Base-by-base conservation (phyloP, 1,140 invertebrate genomes). In the Mamestra configurata region DNA sequence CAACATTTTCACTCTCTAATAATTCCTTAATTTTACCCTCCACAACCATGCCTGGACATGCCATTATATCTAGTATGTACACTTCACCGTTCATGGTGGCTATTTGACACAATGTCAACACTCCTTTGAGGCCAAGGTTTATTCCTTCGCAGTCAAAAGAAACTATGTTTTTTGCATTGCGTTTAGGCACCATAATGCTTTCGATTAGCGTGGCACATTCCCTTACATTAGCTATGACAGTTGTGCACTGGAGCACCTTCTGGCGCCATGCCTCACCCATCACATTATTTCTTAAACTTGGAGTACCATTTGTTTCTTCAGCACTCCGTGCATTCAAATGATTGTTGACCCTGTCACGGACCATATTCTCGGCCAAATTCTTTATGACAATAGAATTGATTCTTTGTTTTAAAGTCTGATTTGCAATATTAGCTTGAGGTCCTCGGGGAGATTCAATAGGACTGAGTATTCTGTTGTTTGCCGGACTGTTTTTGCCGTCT, bases 141-240 rank as follows among this genome's bases (percentile, higher is more conserved):
- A 99, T 97, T 20, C 98, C 98, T 95, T 99, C 98, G 84, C 97
- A 98, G 92, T 99, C 98, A 83, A 99, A 96, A 0, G 97, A 97
- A 31, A 99, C 94, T 46, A 97, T 96, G 68, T 81, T 89, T 77
- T 94, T 95, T 77, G 96, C 93, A 24, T 89, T 86, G 15, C 89
- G 91, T 84, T 96, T 96, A 55, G 96, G 95, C 84, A 96, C 96
- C 85, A 98, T 96, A 72, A 99, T 97, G 64, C 97, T 97, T 43
- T 97, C 97, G 27, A 98, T 96, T 71, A 98, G 96, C 85, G 97
- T 96, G 77, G 96, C 92, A 90, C 97, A 97, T 84, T 98, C 98
- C 85, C 97, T 96, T 0, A 97, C 94, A 90, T 96, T 98, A 18
- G 97, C 96, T 82, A 98, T 97, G 53, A 98, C 97, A 82, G 96